These are phyloP conservation scores for Phoxinus phoxinus DNA, from an alignment of 2,113 vertebrate species.

Conservation along the genomic window DNA sequence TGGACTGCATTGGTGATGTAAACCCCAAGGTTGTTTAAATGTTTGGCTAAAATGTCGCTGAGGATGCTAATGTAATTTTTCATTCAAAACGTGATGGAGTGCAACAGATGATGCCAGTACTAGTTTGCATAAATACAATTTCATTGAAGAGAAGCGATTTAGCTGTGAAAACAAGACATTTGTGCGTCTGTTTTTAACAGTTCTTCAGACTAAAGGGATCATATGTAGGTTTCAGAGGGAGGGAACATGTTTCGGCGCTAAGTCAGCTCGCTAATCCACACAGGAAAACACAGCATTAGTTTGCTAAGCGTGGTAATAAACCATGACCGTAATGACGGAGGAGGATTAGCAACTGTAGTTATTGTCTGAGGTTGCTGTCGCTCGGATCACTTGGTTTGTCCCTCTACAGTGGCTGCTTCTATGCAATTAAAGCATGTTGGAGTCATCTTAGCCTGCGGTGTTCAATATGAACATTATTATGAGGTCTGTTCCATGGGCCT, in stretches of 20 bases:
- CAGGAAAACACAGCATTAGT: slow-evolving; percentile 80
- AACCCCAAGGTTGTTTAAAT: slow-evolving; percentile 27
- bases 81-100: neutral
- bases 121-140: neutral
- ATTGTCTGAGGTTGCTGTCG: slow-evolving; percentile 76
- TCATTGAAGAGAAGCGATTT: neutral
- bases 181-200: slow-evolving; percentile 34
- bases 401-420: slow-evolving; percentile 76
- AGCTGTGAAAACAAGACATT: neutral
- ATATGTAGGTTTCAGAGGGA: slow-evolving; percentile 28
- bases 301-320: slow-evolving; percentile 81
- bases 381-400: slow-evolving; percentile 76
- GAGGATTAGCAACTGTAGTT: slow-evolving; percentile 79
- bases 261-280: slow-evolving; percentile 70
- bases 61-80: slow-evolving; percentile 28
- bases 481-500: slow-evolving; percentile 68
- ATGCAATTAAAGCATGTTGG: slow-evolving; percentile 79
- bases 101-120: neutral
- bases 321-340: slow-evolving; percentile 78
- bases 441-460: slow-evolving; percentile 62
- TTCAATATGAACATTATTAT: slow-evolving; percentile 75
- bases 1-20: slow-evolving; percentile 37
- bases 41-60: slow-evolving; percentile 8
- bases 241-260: slow-evolving; percentile 8
- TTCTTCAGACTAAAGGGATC: slow-evolving; percentile 38